phyloP scores from a whole-genome alignment of 2,113 vertebrate genomes.

The Herpailurus yagouaroundi region DNA sequence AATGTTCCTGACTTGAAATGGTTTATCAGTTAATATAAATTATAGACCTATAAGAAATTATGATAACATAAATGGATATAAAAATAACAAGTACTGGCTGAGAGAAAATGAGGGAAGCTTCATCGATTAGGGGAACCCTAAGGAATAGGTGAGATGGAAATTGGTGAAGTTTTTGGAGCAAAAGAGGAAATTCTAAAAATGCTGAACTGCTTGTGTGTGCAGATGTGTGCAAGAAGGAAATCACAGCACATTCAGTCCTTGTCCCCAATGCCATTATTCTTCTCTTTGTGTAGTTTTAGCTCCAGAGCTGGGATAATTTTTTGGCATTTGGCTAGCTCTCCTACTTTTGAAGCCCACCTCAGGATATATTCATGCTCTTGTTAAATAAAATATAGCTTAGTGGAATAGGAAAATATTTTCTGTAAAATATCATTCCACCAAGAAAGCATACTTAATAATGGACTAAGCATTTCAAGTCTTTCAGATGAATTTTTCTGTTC shows the following conservation, averaged over 20 bases:
- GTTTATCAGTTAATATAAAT: slow-evolving; percentile 7
- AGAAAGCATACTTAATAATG: slow-evolving; percentile 39
- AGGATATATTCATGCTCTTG: neutral
- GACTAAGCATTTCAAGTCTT: slow-evolving; percentile 56
- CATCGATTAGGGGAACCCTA: neutral
- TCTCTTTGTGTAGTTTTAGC: neutral
- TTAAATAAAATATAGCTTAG: slow-evolving; percentile 62
- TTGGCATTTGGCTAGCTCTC: slow-evolving; percentile 42
- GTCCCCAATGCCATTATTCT: neutral
- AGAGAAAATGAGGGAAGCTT: neutral
- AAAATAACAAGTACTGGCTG: neutral
- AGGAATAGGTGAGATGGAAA: neutral
- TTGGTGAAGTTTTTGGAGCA: neutral
- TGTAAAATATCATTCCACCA: slow-evolving; percentile 50
- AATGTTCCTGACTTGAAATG: neutral
- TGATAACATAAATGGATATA: neutral
- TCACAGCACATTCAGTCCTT: neutral
- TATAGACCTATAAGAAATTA: neutral
- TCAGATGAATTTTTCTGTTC: slow-evolving; percentile 20
- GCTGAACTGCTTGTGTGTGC: neutral
- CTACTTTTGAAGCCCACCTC: slow-evolving; percentile 20
- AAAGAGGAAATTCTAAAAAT: neutral
- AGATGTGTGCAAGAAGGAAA: neutral
- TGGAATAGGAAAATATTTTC: slow-evolving; percentile 47
- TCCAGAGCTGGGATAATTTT: neutral